phyloP scores from a whole-genome alignment of 1,140 invertebrate species.

The Lordiphosa stackelbergi region DNA sequence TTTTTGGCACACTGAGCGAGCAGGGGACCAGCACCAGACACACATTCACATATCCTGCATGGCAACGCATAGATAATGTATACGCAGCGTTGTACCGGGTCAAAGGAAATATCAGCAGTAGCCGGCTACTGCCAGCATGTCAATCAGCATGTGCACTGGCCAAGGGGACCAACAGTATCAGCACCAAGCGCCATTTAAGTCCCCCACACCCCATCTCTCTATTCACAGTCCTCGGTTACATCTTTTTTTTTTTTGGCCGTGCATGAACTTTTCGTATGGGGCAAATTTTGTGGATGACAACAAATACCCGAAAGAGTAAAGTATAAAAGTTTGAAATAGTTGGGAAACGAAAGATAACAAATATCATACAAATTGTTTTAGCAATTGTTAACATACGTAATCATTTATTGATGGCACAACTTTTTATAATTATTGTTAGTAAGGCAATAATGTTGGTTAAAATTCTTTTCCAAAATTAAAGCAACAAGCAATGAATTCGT shows the following conservation, averaged over 20 bases:
- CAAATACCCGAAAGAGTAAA: no score
- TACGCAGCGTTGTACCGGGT: slow-evolving; percentile 38
- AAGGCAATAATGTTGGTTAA: no score
- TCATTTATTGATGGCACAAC: no score
- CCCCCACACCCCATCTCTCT: not conserved
- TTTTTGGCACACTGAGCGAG: slow-evolving; percentile 33
- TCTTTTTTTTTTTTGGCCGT: not conserved
- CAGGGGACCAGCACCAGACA: not conserved
- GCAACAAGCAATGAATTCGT: no score
- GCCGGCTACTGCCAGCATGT: slow-evolving; percentile 23
- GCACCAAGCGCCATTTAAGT: not conserved
- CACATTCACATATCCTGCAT: slow-evolving; percentile 13
- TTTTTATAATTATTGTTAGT: no score
- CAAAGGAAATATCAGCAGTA: not conserved
- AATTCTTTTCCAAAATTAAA: no score
- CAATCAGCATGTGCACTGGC: slow-evolving; percentile 44
- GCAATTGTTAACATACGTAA: no score
- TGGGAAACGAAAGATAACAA: no score
- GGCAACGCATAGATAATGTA: slow-evolving; percentile 49
- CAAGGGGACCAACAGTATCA: slow-evolving; percentile 6
- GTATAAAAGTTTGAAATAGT: no score
- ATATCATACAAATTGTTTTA: no score
- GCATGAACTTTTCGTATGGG: slow-evolving; percentile 1
- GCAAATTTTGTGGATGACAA: slow-evolving; percentile 14
- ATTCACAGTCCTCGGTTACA: not conserved